phyloP scores from a whole-genome alignment of 2,113 vertebrate genomes.

The Ahaetulla prasina region DNA sequence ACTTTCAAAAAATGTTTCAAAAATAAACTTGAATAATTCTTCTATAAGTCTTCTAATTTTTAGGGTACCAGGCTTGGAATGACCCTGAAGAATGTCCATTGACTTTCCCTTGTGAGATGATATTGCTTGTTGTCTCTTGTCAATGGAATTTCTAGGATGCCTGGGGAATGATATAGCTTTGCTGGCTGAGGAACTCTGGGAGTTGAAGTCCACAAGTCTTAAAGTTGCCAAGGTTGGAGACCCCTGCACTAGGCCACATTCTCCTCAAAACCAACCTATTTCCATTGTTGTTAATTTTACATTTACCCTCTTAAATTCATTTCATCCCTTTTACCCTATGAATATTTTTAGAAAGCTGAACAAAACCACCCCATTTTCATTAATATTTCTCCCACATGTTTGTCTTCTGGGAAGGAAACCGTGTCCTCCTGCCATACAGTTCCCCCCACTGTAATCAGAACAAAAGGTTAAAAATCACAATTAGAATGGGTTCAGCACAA shows the following conservation, averaged over 20 bases:
- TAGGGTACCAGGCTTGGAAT: neutral
- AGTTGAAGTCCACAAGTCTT: too few relatives aligned
- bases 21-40: neutral
- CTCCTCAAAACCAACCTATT: neutral
- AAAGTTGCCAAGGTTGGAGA: too few relatives aligned
- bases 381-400: neutral
- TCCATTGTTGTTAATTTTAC: neutral
- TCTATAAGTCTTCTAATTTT: neutral
- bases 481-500: neutral
- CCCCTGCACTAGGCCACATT: neutral
- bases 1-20: neutral
- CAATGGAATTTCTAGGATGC: neutral
- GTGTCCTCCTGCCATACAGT: neutral
- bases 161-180: neutral
- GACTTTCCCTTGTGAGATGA: neutral
- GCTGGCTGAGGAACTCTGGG: too few relatives aligned
- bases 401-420: neutral
- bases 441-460: neutral
- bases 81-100: neutral
- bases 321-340: neutral
- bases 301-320: neutral
- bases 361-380: neutral
- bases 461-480: neutral
- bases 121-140: neutral
- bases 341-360: neutral